These are phyloP conservation scores for Achlya flavicornis DNA, from an alignment of 2,888 invertebrate species.

Conservation along the genomic window DNA sequence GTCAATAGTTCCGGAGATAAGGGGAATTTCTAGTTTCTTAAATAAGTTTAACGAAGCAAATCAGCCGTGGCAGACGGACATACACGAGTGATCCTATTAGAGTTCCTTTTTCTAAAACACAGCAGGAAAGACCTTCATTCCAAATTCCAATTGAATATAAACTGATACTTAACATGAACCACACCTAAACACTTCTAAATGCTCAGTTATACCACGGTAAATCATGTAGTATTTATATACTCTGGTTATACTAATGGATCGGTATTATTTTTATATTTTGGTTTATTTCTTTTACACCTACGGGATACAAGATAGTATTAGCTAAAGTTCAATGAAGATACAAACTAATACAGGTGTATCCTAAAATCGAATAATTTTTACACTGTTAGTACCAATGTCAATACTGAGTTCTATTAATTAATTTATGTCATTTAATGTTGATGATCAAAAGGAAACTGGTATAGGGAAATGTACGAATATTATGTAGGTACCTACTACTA, in stretches of 20 bases:
- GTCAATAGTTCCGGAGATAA: too few relatives aligned
- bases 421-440: neutral
- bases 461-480: neutral
- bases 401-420: neutral
- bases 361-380: too few relatives aligned
- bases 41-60: too few relatives aligned
- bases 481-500: neutral
- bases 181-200: neutral
- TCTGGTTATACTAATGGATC: neutral
- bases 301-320: neutral
- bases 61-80: too few relatives aligned
- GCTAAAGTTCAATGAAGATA: neutral
- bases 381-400: neutral
- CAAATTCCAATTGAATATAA: neutral
- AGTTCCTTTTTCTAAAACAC: too few relatives aligned
- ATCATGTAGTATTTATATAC: too few relatives aligned
- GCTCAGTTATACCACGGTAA: too few relatives aligned
- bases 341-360: neutral
- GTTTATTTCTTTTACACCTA: neutral
- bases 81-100: too few relatives aligned
- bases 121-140: too few relatives aligned
- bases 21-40: too few relatives aligned
- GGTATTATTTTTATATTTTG: neutral
- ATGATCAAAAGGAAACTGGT: constrained; percentile 3
- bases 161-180: neutral